Evolutionary conservation across 2,888 invertebrate species (phyloP).

Genomic region (Apodemia mormo): DNA sequence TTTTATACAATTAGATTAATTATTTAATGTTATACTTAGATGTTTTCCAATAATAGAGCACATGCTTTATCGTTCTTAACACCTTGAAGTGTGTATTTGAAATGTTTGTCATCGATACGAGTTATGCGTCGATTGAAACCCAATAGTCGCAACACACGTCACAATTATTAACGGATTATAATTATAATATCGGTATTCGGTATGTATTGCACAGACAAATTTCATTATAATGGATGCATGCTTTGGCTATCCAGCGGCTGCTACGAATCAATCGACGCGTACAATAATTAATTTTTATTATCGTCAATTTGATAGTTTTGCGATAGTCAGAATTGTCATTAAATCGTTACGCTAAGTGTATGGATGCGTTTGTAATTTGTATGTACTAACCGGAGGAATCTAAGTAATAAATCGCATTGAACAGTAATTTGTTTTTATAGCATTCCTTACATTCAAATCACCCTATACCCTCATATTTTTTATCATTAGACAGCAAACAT

Average conservation of each 20-base stretch:
- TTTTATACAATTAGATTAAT: background rate
- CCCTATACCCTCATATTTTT: no score
- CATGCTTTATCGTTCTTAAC: conserved; percentile 4
- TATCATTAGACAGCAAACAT: no score
- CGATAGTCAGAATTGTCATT: conserved; percentile 28
- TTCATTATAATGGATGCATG: no score
- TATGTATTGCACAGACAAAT: no score
- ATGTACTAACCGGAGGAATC: conserved; percentile 64
- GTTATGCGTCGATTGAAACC: background rate
- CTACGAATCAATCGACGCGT: background rate
- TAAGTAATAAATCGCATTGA: conserved; percentile 75
- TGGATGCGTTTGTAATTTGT: conserved; percentile 80
- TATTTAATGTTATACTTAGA: conserved; percentile 9
- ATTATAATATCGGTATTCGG: no score
- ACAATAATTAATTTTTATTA: background rate
- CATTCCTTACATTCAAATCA: no score
- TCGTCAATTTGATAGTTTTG: conserved; percentile 15
- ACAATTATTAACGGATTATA: background rate
- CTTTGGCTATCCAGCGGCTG: background rate
- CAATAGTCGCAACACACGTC: background rate
- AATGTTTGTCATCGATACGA: background rate
- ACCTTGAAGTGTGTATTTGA: background rate
- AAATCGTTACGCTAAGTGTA: conserved; percentile 73
- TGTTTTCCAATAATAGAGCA: background rate
- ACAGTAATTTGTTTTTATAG: conserved; percentile 40